These are phyloP conservation scores for Raphicerus campestris DNA, from an alignment of 2,113 vertebrate species.

Conservation along the genomic window DNA sequence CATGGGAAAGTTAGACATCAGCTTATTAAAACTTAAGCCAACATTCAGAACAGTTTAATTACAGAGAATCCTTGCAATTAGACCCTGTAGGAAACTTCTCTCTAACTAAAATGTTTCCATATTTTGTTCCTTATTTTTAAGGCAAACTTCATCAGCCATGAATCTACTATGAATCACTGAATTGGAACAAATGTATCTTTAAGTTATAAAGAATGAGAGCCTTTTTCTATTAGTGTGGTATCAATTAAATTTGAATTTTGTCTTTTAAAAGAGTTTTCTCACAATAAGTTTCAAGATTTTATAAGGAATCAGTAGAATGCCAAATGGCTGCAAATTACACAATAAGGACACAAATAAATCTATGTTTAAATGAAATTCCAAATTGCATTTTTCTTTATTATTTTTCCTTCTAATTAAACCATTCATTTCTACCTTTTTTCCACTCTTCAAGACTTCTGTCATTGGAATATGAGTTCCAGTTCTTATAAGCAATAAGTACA, in stretches of 20 bases:
- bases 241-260: slow-evolving; percentile 43
- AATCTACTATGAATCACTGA: slow-evolving; percentile 41
- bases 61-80: slow-evolving; percentile 60
- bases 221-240: neutral
- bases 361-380: slow-evolving; percentile 17
- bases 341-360: neutral
- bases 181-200: neutral
- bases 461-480: neutral
- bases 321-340: neutral
- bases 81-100: slow-evolving; percentile 41
- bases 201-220: slow-evolving; percentile 28
- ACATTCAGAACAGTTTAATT: slow-evolving; percentile 62
- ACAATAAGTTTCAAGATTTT: neutral
- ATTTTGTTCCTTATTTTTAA: slow-evolving; percentile 64
- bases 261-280: slow-evolving; percentile 9
- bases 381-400: slow-evolving; percentile 12
- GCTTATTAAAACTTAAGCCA: slow-evolving; percentile 55
- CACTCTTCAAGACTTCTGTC: neutral
- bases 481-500: neutral
- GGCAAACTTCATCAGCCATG: slow-evolving; percentile 16
- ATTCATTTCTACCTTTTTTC: neutral
- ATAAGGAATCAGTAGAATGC: neutral
- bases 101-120: slow-evolving; percentile 44
- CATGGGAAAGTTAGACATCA: slow-evolving; percentile 49
- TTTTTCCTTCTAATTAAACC: slow-evolving; percentile 21